A percentile compares a stretch with the other conserved stretches of the same genome.
phyloP scores from a whole-genome alignment of 2,888 invertebrate genomes.

The Tetropium fuscum region DNA sequence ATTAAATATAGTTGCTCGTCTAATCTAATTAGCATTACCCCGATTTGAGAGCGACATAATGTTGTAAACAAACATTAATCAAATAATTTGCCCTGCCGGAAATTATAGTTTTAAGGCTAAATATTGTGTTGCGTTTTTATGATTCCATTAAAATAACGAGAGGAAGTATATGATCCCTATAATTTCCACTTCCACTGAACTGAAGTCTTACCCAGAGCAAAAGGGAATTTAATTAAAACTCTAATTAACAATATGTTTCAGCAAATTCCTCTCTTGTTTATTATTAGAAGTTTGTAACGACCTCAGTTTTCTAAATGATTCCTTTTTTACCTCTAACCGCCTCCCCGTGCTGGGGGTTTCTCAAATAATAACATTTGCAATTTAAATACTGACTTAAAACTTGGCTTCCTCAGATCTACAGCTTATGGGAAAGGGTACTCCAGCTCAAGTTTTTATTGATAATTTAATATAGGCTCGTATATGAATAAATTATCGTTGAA shows the following conservation, averaged over 20 bases:
- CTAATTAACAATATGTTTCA: constrained; percentile 18
- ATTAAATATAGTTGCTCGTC: too few relatives aligned
- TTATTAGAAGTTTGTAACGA: constrained; percentile 2
- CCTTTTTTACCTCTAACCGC: constrained; percentile 4
- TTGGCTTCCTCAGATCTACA: neutral
- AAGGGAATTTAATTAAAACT: constrained; percentile 15
- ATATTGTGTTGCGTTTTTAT: too few relatives aligned
- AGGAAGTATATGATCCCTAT: too few relatives aligned
- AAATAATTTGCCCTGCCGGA: too few relatives aligned
- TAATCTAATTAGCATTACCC: too few relatives aligned
- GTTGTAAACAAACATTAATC: too few relatives aligned
- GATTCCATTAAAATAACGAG: too few relatives aligned
- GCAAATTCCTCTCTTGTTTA: neutral
- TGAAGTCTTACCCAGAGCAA: too few relatives aligned
- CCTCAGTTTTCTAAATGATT: constrained; percentile 12
- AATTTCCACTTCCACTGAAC: too few relatives aligned
- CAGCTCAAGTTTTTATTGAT: neutral
- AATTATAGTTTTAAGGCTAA: too few relatives aligned
- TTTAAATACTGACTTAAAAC: constrained; percentile 13
- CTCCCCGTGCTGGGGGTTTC: constrained; percentile 11
- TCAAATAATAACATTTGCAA: constrained; percentile 21
- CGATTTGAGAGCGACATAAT: too few relatives aligned
- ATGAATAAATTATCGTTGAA: too few relatives aligned
- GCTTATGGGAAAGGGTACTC: neutral
- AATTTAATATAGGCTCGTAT: neutral